Conservation (phyloP, 2,888 invertebrate species). For the Branchipolynoe longqiensis region DNA sequence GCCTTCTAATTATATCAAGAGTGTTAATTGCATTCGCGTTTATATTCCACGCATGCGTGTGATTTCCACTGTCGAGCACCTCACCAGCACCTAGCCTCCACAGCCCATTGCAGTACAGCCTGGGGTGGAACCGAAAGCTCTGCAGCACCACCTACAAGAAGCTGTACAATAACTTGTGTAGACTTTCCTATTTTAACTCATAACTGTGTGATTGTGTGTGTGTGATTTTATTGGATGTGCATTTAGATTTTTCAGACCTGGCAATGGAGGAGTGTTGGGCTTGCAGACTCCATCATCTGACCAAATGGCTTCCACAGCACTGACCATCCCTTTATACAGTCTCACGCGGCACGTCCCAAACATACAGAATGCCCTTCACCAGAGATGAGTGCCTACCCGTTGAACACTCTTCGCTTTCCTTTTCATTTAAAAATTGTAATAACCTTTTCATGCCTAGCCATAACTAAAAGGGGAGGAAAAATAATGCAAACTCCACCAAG, state of each 20-base stretch:
- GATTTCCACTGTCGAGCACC: no score
- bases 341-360: slow-evolving; percentile 41
- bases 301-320: neutral
- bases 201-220: no score
- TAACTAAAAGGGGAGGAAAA: no score
- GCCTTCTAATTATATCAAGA: no score
- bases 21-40: no score
- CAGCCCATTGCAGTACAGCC: slow-evolving; percentile 20
- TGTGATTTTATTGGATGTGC: slow-evolving; percentile 39
- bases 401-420: slow-evolving; percentile 33
- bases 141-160: neutral
- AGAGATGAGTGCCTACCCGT: slow-evolving; percentile 51
- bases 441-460: slow-evolving; percentile 5
- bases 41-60: no score
- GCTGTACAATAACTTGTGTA: neutral
- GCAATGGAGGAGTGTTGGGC: slow-evolving; percentile 22
- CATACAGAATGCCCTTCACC: slow-evolving; percentile 50
- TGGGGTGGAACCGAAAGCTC: neutral
- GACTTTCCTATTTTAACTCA: no score
- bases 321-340: slow-evolving; percentile 32
- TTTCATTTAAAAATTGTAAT: no score
- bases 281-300: neutral
- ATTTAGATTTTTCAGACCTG: slow-evolving; percentile 57
- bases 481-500: no score
- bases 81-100: neutral